Conservation (phyloP, 2,888 invertebrate species). For the Scrobipalpa costella region DNA sequence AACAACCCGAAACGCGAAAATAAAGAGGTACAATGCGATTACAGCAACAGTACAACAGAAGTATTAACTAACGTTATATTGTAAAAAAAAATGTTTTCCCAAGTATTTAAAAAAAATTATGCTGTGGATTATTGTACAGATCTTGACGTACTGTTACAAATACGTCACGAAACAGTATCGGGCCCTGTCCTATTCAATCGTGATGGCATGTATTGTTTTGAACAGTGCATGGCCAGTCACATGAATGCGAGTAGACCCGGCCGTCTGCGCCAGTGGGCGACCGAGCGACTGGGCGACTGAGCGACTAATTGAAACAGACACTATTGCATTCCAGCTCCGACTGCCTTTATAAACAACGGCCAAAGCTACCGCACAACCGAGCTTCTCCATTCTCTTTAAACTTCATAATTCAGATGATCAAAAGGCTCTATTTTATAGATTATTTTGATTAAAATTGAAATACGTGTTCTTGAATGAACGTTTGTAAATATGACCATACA, state of each 20-base stretch:
- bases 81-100: too few species aligned
- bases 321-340: conserved; percentile 36
- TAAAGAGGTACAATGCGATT: too few species aligned
- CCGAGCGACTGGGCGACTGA: conserved; percentile 42
- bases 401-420: conserved; percentile 4
- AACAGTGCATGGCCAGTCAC: conserved; percentile 14
- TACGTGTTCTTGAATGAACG: too few species aligned
- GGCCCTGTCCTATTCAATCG: too few species aligned
- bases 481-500: not conserved
- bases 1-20: too few species aligned
- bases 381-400: not conserved
- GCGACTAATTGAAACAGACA: conserved; percentile 52
- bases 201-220: too few species aligned
- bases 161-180: too few species aligned
- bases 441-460: too few species aligned
- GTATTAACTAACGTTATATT: conserved; percentile 4
- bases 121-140: too few species aligned
- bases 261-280: conserved; percentile 43
- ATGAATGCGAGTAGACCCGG: conserved; percentile 31
- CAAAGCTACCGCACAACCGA: not conserved
- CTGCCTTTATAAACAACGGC: conserved; percentile 28
- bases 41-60: too few species aligned
- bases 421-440: not conserved
- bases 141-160: too few species aligned
- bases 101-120: too few species aligned